These are phyloP conservation scores for Prionace glauca DNA, from an alignment of 2,797 vertebrate species.

Conservation along the genomic window DNA sequence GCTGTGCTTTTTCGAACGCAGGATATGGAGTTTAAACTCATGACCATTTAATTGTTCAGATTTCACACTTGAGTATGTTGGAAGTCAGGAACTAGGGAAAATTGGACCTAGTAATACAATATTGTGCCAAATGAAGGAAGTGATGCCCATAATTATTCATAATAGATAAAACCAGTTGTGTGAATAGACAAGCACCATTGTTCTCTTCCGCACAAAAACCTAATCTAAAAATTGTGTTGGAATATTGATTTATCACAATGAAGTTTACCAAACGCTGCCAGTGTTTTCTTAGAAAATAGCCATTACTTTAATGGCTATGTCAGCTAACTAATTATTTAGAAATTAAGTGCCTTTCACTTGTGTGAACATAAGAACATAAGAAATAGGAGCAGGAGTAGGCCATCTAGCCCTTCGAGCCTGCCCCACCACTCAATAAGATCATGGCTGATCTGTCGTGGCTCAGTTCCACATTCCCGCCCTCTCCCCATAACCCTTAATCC, in stretches of 20 bases:
- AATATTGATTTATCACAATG: neutral
- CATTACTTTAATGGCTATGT: neutral
- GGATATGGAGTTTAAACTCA: neutral
- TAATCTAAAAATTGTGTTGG: too few species aligned
- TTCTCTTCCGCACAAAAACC: neutral
- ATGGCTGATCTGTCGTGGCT: too few species aligned
- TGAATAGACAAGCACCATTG: neutral
- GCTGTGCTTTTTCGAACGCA: neutral
- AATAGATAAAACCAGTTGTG: neutral
- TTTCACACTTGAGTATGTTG: neutral
- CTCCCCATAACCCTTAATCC: too few species aligned
- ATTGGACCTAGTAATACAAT: neutral
- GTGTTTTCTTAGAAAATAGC: neutral
- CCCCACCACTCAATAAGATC: too few species aligned
- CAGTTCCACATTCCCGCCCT: too few species aligned
- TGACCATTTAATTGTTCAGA: neutral
- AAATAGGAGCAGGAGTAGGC: too few species aligned
- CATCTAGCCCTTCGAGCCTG: too few species aligned
- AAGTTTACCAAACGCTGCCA: neutral
- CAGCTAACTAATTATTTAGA: neutral
- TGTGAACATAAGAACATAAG: too few species aligned
- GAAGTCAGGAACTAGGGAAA: neutral
- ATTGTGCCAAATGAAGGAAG: neutral
- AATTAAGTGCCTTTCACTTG: neutral
- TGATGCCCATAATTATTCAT: neutral